Base-by-base conservation (phyloP, 2,113 vertebrate species). In the Ptychochromis oligacanthus region DNA sequence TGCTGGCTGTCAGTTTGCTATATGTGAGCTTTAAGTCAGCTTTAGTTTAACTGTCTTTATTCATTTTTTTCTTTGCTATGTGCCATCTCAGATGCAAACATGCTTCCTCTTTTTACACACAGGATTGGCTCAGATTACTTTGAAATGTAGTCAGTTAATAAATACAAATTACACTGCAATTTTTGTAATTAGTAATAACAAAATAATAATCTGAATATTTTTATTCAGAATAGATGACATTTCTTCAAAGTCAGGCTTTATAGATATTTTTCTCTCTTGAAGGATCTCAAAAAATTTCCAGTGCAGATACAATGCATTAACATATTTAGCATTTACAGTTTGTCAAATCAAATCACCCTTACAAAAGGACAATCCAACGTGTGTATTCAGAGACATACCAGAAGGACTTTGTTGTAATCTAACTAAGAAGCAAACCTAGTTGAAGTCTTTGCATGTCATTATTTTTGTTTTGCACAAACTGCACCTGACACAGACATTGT, bases 1-100 rank as follows among this genome's bases (percentile, higher is more conserved):
- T 49, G 55, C 20, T 24, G 8, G 8, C 31, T 75, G 74, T 72
- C 76, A 70, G 24, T 15, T 75, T 20, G 20, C 38, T 22, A 14
- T 52, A 75, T 49, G 13, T 38, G 49, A 78, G 36, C 54, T 54
- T 84, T 77, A 85, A 61, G 31, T 81, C 52, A 70, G 11, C 6
- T 5, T 84, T 7, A 56, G 24, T 31, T 13, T 81, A 78, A 87
- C 22, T 61, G 6, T 31, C 10, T 28, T 15, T 56, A 54, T 64
- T 4, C 14, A 9, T 11, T 46, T 78, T 5, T 52, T 13, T 8
- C 24, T 75, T 56, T 56, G 3, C 12, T 49, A 46, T 26, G 28
- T 57, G 8, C 12, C 43, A 24, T 24, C 46, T 57, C 24, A 52
- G 22, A 38, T 17, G 46, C 13, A 78, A 24, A 59, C 13, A 0